phyloP scores from a whole-genome alignment of 2,888 invertebrate genomes.

The Macrosiphum euphorbiae region DNA sequence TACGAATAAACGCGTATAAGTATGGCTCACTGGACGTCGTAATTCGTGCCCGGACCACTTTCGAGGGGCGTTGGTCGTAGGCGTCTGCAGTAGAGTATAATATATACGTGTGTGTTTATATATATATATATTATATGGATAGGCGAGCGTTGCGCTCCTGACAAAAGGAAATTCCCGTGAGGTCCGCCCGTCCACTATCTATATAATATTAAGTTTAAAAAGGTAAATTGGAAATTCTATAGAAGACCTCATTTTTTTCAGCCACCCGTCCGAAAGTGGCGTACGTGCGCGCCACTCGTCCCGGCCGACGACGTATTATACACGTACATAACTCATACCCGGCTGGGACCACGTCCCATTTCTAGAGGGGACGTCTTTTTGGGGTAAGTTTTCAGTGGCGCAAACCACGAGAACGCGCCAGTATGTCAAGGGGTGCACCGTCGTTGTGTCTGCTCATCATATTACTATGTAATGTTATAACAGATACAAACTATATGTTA shows the following conservation, averaged over 20 bases:
- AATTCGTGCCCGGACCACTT: slow-evolving; percentile 2
- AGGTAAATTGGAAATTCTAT: slow-evolving; percentile 17
- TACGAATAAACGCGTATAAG: not conserved
- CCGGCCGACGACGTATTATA: not conserved
- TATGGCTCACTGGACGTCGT: not conserved
- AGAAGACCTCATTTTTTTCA: slow-evolving; percentile 9
- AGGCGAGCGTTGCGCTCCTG: not conserved
- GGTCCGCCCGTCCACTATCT: not conserved
- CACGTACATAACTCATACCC: not conserved
- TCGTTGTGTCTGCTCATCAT: not conserved
- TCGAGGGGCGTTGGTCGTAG: not conserved
- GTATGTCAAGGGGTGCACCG: not conserved
- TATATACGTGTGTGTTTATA: not conserved
- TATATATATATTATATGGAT: not conserved
- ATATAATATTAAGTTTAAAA: slow-evolving; percentile 12
- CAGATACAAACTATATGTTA: not conserved
- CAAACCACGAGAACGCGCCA: too few species aligned
- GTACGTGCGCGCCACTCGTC: not conserved
- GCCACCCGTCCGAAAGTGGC: not conserved
- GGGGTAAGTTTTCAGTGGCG: too few species aligned
- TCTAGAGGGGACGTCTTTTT: too few species aligned
- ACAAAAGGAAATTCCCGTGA: slow-evolving; percentile 7
- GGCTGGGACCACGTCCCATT: too few species aligned
- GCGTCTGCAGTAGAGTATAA: not conserved
- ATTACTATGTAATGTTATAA: not conserved